Evolutionary conservation across 2,888 invertebrate genomes (phyloP), one percentile per base, ranked within the genome.

Genomic region (Philhelius pedissequus): DNA sequence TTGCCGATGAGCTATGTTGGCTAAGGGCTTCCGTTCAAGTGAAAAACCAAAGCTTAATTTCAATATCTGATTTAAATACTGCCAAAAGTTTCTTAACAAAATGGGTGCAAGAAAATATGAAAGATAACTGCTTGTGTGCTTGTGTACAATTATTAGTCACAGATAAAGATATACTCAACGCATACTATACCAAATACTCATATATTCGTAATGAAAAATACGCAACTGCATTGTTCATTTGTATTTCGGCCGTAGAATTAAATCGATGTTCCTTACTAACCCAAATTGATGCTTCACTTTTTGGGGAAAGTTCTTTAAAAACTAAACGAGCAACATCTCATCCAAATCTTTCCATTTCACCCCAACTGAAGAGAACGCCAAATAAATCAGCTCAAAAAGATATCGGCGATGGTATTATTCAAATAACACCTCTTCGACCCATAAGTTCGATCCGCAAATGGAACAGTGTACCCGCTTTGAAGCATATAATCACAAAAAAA

Each of bases 191-290:
- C 81, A 89, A 92, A 62, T 91, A 92, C 88, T 94, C 95, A 18
- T 94, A 93, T 89, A 89, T 95, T 73, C 92, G 93, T 56, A 94
- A 94, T 88, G 92, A 93, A 86, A 91, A 92, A 75, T 94, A 94
- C 89, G 92, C 94, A 13, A 94, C 94, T 87, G 94, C 94, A 2
- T 91, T 94, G 3, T 91, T 94, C 45, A 93, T 94, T 40, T 94
- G 94, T 87, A 90, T 95, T 50, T 92, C 93, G 87, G 94, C 95
- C 22, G 92, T 95, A 1, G 94, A 95, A 90, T 91, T 93, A 62
- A 94, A 94, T 89, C 94, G 94, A 87, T 93, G 93, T 25, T 92
- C 93, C 75, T 89, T 94, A 54, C 91, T 95, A 38, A 93, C 93
- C 9, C 94, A 94, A 90, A 93, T 95, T 68, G 93, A 94, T 89